A percentile compares a stretch with the other conserved stretches of the same genome.
phyloP scores from a whole-genome alignment of 2,888 invertebrate species.

The Melieria crassipennis region DNA sequence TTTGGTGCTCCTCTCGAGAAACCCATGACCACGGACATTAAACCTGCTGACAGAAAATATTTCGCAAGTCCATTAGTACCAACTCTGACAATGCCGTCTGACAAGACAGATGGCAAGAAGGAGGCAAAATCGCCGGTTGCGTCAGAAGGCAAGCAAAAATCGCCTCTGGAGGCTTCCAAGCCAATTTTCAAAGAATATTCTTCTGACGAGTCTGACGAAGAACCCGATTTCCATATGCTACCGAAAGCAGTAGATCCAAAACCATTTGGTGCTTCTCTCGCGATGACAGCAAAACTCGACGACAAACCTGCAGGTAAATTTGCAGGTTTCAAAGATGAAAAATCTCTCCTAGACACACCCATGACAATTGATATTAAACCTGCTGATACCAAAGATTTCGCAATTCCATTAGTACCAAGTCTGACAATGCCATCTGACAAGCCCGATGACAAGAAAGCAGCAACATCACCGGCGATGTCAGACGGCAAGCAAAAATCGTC shows the following conservation, averaged over 20 bases:
- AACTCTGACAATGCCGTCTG: too few species aligned
- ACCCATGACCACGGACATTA: too few species aligned
- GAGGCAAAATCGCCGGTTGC: too few species aligned
- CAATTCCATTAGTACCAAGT: neutral
- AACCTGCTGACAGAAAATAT: too few species aligned
- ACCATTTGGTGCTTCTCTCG: too few species aligned
- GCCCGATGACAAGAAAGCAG: neutral
- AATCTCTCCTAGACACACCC: neutral
- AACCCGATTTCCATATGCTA: too few species aligned
- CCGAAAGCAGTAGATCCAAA: too few species aligned
- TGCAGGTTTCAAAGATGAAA: too few species aligned
- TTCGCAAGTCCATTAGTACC: too few species aligned
- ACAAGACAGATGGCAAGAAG: too few species aligned
- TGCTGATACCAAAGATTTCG: neutral
- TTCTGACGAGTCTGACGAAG: neutral
- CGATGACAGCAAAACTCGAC: neutral
- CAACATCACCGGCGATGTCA: neutral
- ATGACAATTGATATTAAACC: neutral
- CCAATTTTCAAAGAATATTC: neutral
- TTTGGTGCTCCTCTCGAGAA: neutral
- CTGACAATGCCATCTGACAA: neutral
- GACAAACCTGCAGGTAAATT: neutral
- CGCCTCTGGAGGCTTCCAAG: neutral
- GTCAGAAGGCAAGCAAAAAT: neutral
- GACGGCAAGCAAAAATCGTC: neutral